Evolutionary conservation across 64 coral and sea anemone genomes (phyloP).

Genomic region (Pocillopora damicornis): DNA sequence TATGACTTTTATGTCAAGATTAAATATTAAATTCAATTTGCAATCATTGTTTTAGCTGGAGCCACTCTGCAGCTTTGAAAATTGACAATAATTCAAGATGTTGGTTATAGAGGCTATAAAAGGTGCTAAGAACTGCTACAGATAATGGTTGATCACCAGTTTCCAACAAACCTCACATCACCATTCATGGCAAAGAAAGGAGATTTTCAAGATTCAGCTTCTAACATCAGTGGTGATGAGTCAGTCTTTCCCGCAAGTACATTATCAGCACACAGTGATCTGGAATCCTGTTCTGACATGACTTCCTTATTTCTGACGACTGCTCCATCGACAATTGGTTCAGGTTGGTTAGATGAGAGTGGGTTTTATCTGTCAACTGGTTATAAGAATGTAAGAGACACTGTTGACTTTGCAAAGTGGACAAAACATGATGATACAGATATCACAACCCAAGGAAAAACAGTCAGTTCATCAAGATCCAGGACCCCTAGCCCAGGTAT

Average conservation of each 20-base stretch:
- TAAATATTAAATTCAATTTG: no score
- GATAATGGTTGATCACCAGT: neutral
- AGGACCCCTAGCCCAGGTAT: constrained; percentile 24
- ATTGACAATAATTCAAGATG: no score
- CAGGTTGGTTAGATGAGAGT: constrained; percentile 1
- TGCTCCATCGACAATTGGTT: neutral
- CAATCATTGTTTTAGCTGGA: no score
- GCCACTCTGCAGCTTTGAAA: no score
- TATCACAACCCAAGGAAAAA: neutral
- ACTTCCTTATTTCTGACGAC: constrained; percentile 2
- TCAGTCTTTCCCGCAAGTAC: constrained; percentile 27
- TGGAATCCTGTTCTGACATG: constrained; percentile 12
- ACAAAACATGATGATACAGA: neutral
- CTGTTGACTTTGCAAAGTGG: neutral
- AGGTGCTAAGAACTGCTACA: neutral
- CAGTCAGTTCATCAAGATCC: neutral
- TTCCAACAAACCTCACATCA: neutral
- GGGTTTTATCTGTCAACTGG: neutral
- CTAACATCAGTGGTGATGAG: constrained; percentile 10
- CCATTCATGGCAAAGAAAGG: neutral
- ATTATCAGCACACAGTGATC: constrained; percentile 11
- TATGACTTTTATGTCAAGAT: no score
- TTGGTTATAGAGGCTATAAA: no score
- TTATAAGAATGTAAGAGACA: neutral
- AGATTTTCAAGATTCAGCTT: neutral